Percentiles rank a stretch among this genome's conserved stretches.
Evolutionary conservation across 2,888 invertebrate genomes (phyloP).

Genomic region (Adelognathus sp.): DNA sequence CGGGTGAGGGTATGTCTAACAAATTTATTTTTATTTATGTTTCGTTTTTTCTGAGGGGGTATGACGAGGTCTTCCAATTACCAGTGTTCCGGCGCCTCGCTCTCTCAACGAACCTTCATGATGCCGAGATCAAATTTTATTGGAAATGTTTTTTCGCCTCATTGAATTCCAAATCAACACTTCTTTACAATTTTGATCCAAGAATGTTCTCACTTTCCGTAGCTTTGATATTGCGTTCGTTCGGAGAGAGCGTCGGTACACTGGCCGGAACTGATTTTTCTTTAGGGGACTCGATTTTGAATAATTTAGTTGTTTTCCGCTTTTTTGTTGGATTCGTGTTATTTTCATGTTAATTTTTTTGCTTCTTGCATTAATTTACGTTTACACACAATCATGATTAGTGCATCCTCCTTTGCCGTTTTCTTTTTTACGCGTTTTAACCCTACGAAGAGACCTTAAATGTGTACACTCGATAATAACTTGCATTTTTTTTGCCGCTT

Average conservation of each 20-base stretch:
- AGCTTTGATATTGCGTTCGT: conserved; percentile 39
- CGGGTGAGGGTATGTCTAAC: too few relatives aligned
- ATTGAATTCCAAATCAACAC: conserved; percentile 11
- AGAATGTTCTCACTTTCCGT: conserved; percentile 13
- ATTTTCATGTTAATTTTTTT: conserved; percentile 44
- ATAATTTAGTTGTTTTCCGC: conserved; percentile 20
- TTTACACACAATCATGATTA: conserved; percentile 79
- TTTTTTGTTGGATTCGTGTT: conserved; percentile 33
- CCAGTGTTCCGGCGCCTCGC: conserved; percentile 67
- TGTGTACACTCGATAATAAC: conserved; percentile 77
- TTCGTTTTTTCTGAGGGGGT: conserved; percentile 59
- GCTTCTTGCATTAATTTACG: conserved; percentile 66
- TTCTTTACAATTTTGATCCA: conserved; percentile 19
- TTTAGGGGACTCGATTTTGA: conserved; percentile 10
- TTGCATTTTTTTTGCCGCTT: conserved; percentile 66
- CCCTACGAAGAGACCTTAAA: conserved; percentile 77
- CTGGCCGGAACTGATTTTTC: neutral
- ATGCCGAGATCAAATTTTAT: conserved; percentile 64
- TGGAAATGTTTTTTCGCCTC: conserved; percentile 17
- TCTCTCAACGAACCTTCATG: conserved; percentile 71
- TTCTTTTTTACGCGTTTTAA: conserved; percentile 68
- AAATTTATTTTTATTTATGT: conserved; percentile 32
- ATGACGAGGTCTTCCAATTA: conserved; percentile 58
- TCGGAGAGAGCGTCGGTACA: conserved; percentile 32
- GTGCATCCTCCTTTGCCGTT: conserved; percentile 68